Conservation (phyloP, 2,888 invertebrate genomes). For the Deilephila elpenor region DNA sequence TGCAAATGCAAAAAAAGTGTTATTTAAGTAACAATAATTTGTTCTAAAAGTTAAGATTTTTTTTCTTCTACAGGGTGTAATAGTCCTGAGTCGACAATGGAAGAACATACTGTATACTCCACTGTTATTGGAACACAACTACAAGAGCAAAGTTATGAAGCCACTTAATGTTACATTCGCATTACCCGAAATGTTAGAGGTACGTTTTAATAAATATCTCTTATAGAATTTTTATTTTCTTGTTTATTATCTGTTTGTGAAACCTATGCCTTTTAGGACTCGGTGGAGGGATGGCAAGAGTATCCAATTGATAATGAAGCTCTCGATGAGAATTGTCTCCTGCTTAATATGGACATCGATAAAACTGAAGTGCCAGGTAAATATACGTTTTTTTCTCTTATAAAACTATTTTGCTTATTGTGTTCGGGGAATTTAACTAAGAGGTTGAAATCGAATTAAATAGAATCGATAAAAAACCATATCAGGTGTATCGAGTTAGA, state of each 20-base stretch:
- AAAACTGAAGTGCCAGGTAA: constrained; percentile 70
- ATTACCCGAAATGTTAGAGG: constrained; percentile 92
- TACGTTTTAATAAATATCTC: constrained; percentile 52
- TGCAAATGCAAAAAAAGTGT: no score
- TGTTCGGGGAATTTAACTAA: background rate
- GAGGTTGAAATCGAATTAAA: background rate
- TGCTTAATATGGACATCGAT: constrained; percentile 75
- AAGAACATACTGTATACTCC: constrained; percentile 98
- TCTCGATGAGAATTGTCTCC: constrained; percentile 77
- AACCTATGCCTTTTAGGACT: constrained; percentile 59
- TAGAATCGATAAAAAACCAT: background rate
- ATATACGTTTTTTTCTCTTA: constrained; percentile 37
- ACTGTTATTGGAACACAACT: constrained; percentile 93
- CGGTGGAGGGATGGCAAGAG: constrained; percentile 79
- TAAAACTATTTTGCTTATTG: background rate
- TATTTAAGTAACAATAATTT: no score
- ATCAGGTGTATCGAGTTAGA: no score
- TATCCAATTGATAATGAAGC: constrained; percentile 73
- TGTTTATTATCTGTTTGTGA: background rate
- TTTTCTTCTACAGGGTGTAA: constrained; percentile 89
- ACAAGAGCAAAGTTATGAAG: constrained; percentile 92
- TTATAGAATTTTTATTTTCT: background rate
- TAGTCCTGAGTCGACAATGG: constrained; percentile 98
- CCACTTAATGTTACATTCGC: constrained; percentile 96
- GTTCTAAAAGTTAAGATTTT: background rate